Conservation (phyloP, 2,113 vertebrate species). For the Girardinichthys multiradiatus region DNA sequence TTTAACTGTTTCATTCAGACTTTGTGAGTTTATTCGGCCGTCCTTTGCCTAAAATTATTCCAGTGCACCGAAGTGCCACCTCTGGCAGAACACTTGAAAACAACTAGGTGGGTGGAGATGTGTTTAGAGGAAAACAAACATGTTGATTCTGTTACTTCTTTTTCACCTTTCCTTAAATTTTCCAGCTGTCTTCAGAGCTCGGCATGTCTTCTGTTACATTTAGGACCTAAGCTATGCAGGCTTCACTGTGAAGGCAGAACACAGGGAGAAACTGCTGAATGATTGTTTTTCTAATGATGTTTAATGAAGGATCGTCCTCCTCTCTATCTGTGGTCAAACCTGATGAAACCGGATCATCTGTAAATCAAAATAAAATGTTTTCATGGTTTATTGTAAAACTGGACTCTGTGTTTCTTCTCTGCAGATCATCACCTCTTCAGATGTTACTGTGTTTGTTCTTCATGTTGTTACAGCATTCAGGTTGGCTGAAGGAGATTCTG, state of each 20-base stretch:
- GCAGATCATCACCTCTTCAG: background rate
- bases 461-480: background rate
- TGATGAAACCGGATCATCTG: conserved; percentile 72
- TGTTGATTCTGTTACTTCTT: background rate
- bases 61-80: too few relatives aligned
- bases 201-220: conserved; percentile 20
- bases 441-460: background rate
- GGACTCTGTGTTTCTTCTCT: too few relatives aligned
- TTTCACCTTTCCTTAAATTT: background rate
- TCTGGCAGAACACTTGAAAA: too few relatives aligned
- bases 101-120: too few relatives aligned
- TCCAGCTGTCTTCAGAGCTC: background rate
- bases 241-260: conserved; percentile 60
- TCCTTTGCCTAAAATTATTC: too few relatives aligned
- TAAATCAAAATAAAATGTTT: conserved; percentile 74
- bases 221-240: conserved; percentile 35
- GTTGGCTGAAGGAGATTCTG: background rate
- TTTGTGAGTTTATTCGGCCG: too few relatives aligned
- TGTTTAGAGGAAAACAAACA: too few relatives aligned
- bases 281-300: conserved; percentile 21
- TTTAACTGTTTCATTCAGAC: too few relatives aligned
- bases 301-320: conserved; percentile 59
- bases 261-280: conserved; percentile 18
- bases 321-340: conserved; percentile 47
- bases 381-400: conserved; percentile 9